Evolutionary conservation across 1,140 invertebrate genomes (phyloP), one percentile per base, ranked within the genome.

Genomic region (Luehdorfia chinensis): DNA sequence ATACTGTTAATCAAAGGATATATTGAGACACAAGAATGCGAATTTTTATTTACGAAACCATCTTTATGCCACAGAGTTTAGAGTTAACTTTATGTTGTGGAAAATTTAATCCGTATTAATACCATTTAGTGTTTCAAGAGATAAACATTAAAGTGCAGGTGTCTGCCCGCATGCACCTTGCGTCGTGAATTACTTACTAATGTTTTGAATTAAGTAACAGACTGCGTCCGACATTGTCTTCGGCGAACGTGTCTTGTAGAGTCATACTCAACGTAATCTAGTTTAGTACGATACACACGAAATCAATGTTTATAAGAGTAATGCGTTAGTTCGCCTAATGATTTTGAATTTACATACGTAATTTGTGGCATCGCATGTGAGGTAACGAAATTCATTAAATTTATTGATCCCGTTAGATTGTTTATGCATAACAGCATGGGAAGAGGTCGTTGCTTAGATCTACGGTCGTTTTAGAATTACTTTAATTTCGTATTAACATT

Each of bases 81-180:
- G 46, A 51, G 45, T 39, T 25, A 6, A 30, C 18, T 11, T 48
- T 45, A 13, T 12, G 32, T 33, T 45, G 44, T 37, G 31, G 34
- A 50, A 33, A 19, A 27, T 12, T 15, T 28, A 27, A 27, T 14
- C 4, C 15, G 27, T 30, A 43, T 47, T 55, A 43, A 47, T 58
- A 46, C 46, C 43, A 50, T 25, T 18, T 52, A n/a, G 34, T 53
- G 41, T 41, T 50, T 44, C 32, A 47, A 50, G 15, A 30, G 50
- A 49, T 54, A 54, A 56, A 56, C 33, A 45, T 30, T 41, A 43
- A 43, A 43, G 39, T 39, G 57, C 55, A 60, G 50, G 55, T 59
- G 50, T 59, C 44, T 30, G 50, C 60, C 59, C 59, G 63, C 46
- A 65, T 61, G 65, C 70, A 74, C 62, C 70, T 74, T 71, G 70